phyloP scores from a whole-genome alignment of 2,888 invertebrate species.

The Campaea margaritaria region DNA sequence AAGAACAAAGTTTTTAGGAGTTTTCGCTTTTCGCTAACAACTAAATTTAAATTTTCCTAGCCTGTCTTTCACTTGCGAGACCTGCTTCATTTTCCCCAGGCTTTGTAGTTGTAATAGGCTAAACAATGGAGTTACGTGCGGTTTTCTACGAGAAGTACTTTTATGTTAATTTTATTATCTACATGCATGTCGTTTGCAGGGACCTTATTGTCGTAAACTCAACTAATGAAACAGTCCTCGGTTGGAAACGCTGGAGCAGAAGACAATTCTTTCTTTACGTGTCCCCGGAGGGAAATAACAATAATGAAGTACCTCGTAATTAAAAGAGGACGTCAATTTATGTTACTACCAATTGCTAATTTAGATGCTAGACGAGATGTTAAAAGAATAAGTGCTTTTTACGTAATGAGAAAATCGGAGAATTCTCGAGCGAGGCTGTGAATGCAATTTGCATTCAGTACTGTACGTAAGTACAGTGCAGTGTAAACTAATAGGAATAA shows the following conservation, averaged over 20 bases:
- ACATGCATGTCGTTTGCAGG: conserved; percentile 24
- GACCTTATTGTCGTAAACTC: conserved; percentile 29
- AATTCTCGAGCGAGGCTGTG: not conserved
- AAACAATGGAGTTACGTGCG: conserved; percentile 24
- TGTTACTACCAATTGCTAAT: conserved; percentile 32
- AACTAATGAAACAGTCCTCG: conserved; percentile 29
- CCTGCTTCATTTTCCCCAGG: conserved; percentile 10
- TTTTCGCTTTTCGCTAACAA: too few relatives aligned
- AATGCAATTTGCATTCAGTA: not conserved
- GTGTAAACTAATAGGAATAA: too few relatives aligned
- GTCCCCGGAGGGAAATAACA: conserved; percentile 35
- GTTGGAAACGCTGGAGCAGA: conserved; percentile 16
- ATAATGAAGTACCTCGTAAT: conserved; percentile 40
- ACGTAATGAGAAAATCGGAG: not conserved
- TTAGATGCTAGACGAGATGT: conserved; percentile 22
- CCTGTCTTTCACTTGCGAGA: conserved; percentile 11
- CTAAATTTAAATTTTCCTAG: too few relatives aligned
- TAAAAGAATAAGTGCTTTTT: conserved; percentile 15
- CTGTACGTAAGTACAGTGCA: too few relatives aligned
- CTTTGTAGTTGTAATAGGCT: conserved; percentile 28
- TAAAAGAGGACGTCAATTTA: conserved; percentile 37
- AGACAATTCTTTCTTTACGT: conserved; percentile 37
- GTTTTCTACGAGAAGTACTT: conserved; percentile 30
- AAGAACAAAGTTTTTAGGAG: too few relatives aligned
- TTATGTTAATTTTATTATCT: conserved; percentile 33